These are phyloP conservation scores for Chionoecetes opilio DNA, from an alignment of 1,140 invertebrate species.

Conservation along the genomic window DNA sequence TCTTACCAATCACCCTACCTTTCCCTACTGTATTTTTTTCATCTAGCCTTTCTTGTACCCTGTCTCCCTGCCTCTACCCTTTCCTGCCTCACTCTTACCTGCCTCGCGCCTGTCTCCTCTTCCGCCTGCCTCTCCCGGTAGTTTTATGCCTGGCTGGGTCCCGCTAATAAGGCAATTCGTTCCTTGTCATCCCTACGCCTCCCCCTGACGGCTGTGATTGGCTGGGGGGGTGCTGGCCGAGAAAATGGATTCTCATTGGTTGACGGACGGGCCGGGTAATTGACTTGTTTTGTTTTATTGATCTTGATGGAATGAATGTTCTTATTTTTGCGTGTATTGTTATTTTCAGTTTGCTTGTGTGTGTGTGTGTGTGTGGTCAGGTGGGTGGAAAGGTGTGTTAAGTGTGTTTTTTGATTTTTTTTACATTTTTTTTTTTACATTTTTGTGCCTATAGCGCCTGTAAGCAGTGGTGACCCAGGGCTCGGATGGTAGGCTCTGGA, in stretches of 20 bases:
- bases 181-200: conserved; percentile 49
- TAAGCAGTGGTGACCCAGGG: too few relatives aligned
- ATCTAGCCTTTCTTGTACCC: background rate
- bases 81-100: background rate
- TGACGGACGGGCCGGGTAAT: conserved; percentile 42
- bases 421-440: background rate
- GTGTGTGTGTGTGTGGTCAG: background rate
- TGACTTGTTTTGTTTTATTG: conserved; percentile 56
- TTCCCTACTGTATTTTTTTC: background rate
- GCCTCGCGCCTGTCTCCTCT: background rate
- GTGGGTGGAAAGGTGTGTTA: background rate
- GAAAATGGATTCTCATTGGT: conserved; percentile 54
- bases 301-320: background rate
- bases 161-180: conserved; percentile 57
- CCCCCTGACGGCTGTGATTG: conserved; percentile 32
- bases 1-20: background rate
- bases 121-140: background rate
- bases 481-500: too few relatives aligned
- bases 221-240: conserved; percentile 39
- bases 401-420: too few relatives aligned
- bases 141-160: conserved; percentile 13
- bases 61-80: background rate
- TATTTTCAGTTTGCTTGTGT: background rate
- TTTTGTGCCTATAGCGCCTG: background rate
- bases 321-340: background rate